phyloP scores from a whole-genome alignment of 2,888 invertebrate genomes.

The Pyrrhosoma nymphula region DNA sequence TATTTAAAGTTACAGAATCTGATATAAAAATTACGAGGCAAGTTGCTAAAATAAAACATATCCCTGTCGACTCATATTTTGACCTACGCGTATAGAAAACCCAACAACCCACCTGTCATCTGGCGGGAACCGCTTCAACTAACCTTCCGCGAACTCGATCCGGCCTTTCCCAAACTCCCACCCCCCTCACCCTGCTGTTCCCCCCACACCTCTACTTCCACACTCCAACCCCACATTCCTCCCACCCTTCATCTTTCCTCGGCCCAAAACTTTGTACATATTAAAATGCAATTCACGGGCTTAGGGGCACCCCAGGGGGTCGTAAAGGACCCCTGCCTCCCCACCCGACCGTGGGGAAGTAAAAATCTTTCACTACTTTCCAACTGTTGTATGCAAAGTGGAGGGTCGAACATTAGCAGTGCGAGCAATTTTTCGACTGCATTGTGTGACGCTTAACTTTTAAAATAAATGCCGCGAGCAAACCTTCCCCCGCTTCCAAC shows the following conservation, averaged over 20 bases:
- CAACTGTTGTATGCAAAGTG: slow-evolving; percentile 52
- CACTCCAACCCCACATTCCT: background rate
- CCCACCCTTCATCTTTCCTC: slow-evolving; percentile 12
- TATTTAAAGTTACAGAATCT: too few species aligned
- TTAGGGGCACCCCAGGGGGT: slow-evolving; percentile 6
- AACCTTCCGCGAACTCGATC: background rate
- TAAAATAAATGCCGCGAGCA: background rate
- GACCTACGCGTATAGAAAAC: background rate
- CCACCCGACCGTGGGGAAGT: slow-evolving; percentile 1
- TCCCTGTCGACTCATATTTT: background rate
- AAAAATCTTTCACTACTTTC: slow-evolving; percentile 47
- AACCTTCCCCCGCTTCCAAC: background rate
- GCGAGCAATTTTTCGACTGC: slow-evolving; percentile 41
- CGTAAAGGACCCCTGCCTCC: slow-evolving; percentile 34
- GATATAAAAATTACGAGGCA: too few species aligned
- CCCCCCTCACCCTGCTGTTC: background rate
- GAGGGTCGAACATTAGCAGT: slow-evolving; percentile 23
- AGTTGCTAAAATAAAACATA: too few species aligned
- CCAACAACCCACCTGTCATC: background rate
- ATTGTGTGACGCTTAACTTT: slow-evolving; percentile 24
- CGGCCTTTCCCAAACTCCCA: background rate
- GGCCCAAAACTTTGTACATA: slow-evolving; percentile 43
- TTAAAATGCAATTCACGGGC: slow-evolving; percentile 59
- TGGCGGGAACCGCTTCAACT: background rate
- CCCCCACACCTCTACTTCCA: background rate